Conservation (phyloP, 2,888 invertebrate genomes). For the Ferdinandea cuprea region DNA sequence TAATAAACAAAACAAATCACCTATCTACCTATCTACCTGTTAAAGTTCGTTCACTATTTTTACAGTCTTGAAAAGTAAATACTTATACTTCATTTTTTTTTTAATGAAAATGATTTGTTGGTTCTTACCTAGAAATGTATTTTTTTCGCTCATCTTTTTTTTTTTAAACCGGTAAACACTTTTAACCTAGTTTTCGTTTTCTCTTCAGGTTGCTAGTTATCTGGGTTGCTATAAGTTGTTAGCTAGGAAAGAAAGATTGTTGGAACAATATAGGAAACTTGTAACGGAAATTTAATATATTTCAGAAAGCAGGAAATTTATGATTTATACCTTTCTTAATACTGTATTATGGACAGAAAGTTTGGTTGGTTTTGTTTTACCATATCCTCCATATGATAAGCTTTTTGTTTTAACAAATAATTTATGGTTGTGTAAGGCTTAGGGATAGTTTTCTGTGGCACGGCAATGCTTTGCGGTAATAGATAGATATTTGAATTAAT, state of each 20-base stretch:
- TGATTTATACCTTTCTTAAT: constrained; percentile 69
- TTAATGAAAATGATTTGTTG: constrained; percentile 57
- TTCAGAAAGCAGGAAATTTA: constrained; percentile 68
- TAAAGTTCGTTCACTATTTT: not conserved
- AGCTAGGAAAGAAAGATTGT: constrained; percentile 44
- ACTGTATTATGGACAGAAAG: constrained; percentile 48
- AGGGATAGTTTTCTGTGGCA: constrained; percentile 9
- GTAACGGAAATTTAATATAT: constrained; percentile 72
- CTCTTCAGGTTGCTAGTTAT: constrained; percentile 55
- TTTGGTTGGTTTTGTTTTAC: constrained; percentile 50
- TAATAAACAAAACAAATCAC: constrained; percentile 5
- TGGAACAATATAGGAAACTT: constrained; percentile 63
- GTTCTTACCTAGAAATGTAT: constrained; percentile 12
- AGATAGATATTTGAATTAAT: constrained; percentile 11
- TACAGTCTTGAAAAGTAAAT: constrained; percentile 26
- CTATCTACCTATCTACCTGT: not conserved
- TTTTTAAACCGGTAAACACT: constrained; percentile 57
- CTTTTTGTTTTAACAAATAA: constrained; percentile 19
- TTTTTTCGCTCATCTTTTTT: constrained; percentile 3
- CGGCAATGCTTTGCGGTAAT: not conserved
- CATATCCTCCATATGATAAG: constrained; percentile 33
- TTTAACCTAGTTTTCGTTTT: constrained; percentile 63
- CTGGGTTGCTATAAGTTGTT: constrained; percentile 35
- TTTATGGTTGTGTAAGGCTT: constrained; percentile 32
- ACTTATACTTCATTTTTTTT: no score